A percentile compares a stretch with the other conserved stretches of the same genome.
These are phyloP conservation scores for Sterna hirundo DNA, from an alignment of 2,113 vertebrate genomes.

Conservation along the genomic window DNA sequence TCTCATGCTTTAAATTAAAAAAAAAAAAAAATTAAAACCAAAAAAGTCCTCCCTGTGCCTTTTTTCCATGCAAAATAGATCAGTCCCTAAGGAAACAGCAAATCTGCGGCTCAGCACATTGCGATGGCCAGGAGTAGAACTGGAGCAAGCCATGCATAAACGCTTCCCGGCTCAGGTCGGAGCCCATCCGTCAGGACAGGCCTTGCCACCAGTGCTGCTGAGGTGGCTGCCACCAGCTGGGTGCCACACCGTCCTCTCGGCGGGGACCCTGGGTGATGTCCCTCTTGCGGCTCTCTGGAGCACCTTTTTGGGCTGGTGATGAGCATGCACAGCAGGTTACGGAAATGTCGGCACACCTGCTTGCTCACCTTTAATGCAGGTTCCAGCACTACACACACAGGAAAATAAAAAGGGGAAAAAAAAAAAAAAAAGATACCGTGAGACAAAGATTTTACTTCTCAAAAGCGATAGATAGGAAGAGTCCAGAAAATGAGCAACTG, in stretches of 20 bases:
- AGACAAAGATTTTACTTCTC: not conserved
- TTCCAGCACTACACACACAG: not conserved
- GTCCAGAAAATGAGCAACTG: not conserved
- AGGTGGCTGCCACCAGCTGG: not conserved
- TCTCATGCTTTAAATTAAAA: not conserved
- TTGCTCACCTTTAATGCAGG: not conserved
- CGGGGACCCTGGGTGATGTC: too few species aligned
- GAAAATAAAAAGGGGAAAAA: not conserved
- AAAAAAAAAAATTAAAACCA: too few species aligned
- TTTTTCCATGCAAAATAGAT: not conserved
- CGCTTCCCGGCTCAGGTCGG: accelerated
- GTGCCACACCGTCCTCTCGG: accelerated
- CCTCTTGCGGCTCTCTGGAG: not conserved
- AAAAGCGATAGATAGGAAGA: not conserved
- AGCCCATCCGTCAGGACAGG: not conserved
- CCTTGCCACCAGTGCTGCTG: not conserved
- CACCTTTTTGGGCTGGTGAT: too few species aligned
- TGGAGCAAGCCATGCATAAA: not conserved
- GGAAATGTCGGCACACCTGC: not conserved
- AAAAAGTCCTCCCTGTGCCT: not conserved
- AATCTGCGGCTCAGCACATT: not conserved
- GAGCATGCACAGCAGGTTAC: too few species aligned
- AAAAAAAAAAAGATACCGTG: too few species aligned
- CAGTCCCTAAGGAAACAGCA: not conserved
- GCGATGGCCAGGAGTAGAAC: not conserved